These are phyloP conservation scores for Abrostola triplasia DNA, from an alignment of 2,888 invertebrate genomes.

Conservation along the genomic window DNA sequence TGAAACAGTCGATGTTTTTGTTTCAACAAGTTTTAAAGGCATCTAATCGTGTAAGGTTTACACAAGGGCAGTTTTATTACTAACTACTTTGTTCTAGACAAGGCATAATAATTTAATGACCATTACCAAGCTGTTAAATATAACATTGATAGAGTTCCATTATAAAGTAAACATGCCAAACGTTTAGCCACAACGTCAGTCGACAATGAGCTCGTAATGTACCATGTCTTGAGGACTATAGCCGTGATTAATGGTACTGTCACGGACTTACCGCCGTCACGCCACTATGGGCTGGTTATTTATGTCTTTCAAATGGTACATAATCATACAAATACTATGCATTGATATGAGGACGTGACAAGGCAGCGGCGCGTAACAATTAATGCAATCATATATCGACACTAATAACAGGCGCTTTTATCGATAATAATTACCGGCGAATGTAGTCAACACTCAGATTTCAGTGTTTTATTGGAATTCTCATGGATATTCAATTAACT, in stretches of 20 bases:
- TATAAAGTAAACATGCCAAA: background rate
- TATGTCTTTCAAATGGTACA: conserved; percentile 28
- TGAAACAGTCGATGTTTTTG: too few relatives aligned
- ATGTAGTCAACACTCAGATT: conserved; percentile 1
- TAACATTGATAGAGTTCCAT: too few relatives aligned
- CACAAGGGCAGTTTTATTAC: too few relatives aligned
- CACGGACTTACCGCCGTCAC: conserved; percentile 17
- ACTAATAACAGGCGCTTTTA: conserved; percentile 1
- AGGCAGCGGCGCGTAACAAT: conserved; percentile 24
- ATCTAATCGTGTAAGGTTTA: too few relatives aligned
- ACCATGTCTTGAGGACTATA: background rate
- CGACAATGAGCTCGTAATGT: background rate
- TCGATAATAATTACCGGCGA: background rate
- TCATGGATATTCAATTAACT: background rate
- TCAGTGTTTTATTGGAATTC: background rate
- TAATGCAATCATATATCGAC: conserved; percentile 14
- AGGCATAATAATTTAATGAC: too few relatives aligned
- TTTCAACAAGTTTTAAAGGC: too few relatives aligned
- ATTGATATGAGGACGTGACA: conserved; percentile 4
- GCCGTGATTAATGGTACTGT: conserved; percentile 13
- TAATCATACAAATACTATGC: conserved; percentile 1
- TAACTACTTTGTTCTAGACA: too few relatives aligned
- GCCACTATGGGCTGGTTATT: conserved; percentile 5
- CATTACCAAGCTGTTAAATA: background rate
- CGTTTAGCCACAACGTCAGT: background rate